Base-by-base conservation (phyloP, 2,888 invertebrate species). In the Globia sparganii region DNA sequence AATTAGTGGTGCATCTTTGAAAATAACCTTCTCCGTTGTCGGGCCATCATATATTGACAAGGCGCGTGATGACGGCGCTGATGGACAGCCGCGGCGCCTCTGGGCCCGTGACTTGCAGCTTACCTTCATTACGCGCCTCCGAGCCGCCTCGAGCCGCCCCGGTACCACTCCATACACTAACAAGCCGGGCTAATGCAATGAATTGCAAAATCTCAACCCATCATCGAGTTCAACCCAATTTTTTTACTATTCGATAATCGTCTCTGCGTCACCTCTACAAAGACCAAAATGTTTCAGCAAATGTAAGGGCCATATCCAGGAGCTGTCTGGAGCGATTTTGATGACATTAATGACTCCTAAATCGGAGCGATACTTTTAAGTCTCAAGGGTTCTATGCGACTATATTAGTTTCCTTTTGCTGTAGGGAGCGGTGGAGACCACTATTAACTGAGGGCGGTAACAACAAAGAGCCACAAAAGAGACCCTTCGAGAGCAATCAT, bases 181-280 rank as follows among this genome's bases (percentile, higher is more conserved):
- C 96, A 96, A 96, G 96, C 96, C 94, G 87, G 91, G 95, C 94
- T 96, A 96, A 96, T 96, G 95, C 96, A 95, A 94, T 96, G 96
- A 96, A 91, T 96, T 96, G 96, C 96, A 95, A 96, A 96, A 94
- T 90, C 89, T 90, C 89, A 87, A 86, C 88, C 87, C 88, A 87
- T 89, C 86, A 76, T 78, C 86, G 75, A 75, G 68, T 77, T 88
- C 85, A 81, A 85, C 85, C 87, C 87, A 79, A 46, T 89, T 81
- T 86, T 86, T 75, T 80, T 85, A 77, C 84, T 81, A 84, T 81
- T 82, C 87, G 84, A 92, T 90, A 90, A 86, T 87, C 86, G 85
- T 87, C 92, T 88, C 89, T 90, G 86, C 75, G 74, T 85, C 59
- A 68, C 78, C 72, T 76, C 62, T 85, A 71, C 78, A 93, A 90